phyloP scores from a whole-genome alignment of 1,140 invertebrate genomes.

The Bombus huntii region DNA sequence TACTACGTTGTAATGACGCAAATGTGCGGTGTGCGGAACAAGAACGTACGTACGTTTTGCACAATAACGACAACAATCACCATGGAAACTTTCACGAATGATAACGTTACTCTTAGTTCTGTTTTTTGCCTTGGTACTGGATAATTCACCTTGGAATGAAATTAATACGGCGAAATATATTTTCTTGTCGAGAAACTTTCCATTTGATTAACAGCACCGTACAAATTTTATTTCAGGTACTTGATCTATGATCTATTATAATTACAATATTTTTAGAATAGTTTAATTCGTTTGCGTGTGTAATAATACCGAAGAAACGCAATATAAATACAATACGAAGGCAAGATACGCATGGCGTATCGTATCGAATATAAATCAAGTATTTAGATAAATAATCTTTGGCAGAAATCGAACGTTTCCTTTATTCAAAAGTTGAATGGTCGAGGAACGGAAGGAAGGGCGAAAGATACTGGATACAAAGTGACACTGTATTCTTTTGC shows the following conservation, averaged over 20 bases:
- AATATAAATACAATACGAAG: rapidly evolving
- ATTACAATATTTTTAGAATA: no score
- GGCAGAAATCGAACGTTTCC: no score
- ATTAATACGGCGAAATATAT: background rate
- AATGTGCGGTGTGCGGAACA: background rate
- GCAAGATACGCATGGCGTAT: no score
- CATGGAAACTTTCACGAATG: background rate
- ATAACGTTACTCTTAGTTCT: background rate
- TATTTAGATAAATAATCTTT: no score
- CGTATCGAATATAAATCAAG: no score
- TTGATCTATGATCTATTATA: no score
- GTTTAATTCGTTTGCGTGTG: no score
- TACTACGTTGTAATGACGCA: background rate
- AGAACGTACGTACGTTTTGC: background rate
- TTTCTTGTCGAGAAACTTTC: no score
- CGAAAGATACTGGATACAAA: background rate
- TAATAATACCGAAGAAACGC: no score
- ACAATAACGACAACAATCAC: background rate
- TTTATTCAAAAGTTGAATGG: no score
- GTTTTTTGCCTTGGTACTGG: background rate
- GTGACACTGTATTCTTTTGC: background rate
- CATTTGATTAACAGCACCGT: no score
- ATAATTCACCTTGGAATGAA: background rate
- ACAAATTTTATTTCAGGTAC: no score
- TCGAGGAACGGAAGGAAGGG: background rate